Evolutionary conservation across 2,888 invertebrate species (phyloP), one percentile per base, ranked within the genome.

Genomic region (Cheilosia urbana): DNA sequence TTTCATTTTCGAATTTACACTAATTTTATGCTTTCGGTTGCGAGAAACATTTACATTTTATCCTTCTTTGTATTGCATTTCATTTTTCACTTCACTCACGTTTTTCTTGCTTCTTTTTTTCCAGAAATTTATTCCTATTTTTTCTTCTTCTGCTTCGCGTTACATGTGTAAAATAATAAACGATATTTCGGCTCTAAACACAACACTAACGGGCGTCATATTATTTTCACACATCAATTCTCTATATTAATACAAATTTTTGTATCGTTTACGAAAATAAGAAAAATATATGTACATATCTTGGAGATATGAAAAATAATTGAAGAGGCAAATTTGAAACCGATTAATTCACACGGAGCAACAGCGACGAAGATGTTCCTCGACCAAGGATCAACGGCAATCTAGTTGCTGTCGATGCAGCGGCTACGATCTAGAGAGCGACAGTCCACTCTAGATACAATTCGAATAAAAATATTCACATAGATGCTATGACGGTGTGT

Each of bases 281-380:
- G 71, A 87, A 87, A 87, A 87, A 89, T 89, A 88, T 88, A 89
- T 87, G 30, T 79, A 88, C 88, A 89, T 89, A 87, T 88, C 88
- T 89, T 71, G 83, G 73, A 80, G 79, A 87, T 85, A 87, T 79
- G 19, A 62, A 7, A n/a, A 42, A 51, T 30, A 51, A 53, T 51
- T 24, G 4, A 51, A 51, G 21, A 58, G n/a, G 60, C 24, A 66
- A 17, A n/a, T 42, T 17, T 47, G 40, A 68, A 80, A 27, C 40
- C 69, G 75, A 84, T 42, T 45, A 53, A 40, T 58, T 65, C 47
- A 30, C 45, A 68, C 77, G 72, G 76, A 81, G 58, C 65, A 68
- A 73, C 65, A 72, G 51, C 79, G 62, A 24, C 63, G 49, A 62
- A 62, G 82, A 71, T 85, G 82, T 65, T 87, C 51, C 58, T 68